Conservation (phyloP, 2,113 vertebrate genomes). For the Gadus chalcogrammus region DNA sequence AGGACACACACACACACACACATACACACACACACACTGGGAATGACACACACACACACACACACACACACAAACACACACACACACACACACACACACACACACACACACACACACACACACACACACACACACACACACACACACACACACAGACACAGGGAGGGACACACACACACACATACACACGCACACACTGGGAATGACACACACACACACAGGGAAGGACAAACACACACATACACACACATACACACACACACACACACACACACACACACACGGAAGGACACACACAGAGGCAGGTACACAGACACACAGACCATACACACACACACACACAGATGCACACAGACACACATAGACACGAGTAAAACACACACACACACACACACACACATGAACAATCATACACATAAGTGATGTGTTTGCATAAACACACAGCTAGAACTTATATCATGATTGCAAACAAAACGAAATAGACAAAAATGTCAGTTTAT, state of each 20-base stretch:
- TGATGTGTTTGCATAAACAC: not conserved
- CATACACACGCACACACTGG: conserved; percentile 1
- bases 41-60: too few relatives aligned
- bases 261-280: too few relatives aligned
- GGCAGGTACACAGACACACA: not conserved
- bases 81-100: too few relatives aligned
- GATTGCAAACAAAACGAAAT: too few relatives aligned
- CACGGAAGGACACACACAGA: too few relatives aligned
- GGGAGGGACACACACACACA: not conserved
- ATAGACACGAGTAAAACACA: not conserved
- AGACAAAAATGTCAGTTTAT: too few relatives aligned
- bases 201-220: conserved; percentile 2
- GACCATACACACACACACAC: conserved; percentile 6
- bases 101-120: too few relatives aligned
- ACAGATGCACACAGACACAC: conserved; percentile 40
- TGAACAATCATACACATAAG: conserved; percentile 50
- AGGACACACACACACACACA: not conserved
- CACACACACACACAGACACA: not conserved
- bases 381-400: not conserved
- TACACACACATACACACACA: not conserved
- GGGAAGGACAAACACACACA: not conserved
- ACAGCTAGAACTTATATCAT: too few relatives aligned
- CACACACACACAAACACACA: too few relatives aligned
- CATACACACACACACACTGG: too few relatives aligned
- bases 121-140: too few relatives aligned